phyloP scores from a whole-genome alignment of 2,797 vertebrate species.

The Spinus pinus region DNA sequence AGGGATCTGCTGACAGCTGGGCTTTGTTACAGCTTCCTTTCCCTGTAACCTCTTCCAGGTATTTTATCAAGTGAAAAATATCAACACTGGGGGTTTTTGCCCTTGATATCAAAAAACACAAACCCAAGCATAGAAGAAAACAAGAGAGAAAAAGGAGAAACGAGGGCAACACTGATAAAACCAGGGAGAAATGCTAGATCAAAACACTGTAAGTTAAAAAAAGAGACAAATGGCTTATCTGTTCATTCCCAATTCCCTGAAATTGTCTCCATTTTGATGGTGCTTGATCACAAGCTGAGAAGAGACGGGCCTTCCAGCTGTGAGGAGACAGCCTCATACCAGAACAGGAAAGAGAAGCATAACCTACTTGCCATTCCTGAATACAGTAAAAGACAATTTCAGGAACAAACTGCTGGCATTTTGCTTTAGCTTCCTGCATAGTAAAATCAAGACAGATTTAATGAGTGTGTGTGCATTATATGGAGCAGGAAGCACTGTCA shows the following conservation, averaged over 20 bases:
- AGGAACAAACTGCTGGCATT: neutral
- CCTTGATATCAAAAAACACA: neutral
- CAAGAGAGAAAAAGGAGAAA: neutral
- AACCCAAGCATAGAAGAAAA: neutral
- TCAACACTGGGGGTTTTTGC: rapidly evolving
- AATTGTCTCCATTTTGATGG: neutral
- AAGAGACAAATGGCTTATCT: neutral
- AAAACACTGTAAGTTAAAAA: neutral
- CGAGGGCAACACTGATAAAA: neutral
- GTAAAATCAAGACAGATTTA: neutral
- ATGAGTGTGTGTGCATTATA: neutral
- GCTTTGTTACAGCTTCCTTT: neutral
- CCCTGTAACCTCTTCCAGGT: neutral
- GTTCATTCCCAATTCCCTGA: neutral
- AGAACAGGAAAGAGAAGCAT: neutral
- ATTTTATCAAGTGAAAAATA: neutral
- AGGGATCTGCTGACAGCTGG: neutral
- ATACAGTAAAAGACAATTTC: neutral
- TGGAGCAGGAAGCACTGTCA: neutral
- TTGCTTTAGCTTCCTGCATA: neutral
- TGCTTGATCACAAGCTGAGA: constrained; percentile 4
- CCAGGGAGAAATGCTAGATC: neutral
- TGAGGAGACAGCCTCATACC: neutral
- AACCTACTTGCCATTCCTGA: neutral
- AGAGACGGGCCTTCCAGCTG: neutral